A percentile compares a stretch with the other conserved stretches of the same genome.
phyloP scores from a whole-genome alignment of 2,113 vertebrate genomes.

The Malurus melanocephalus region DNA sequence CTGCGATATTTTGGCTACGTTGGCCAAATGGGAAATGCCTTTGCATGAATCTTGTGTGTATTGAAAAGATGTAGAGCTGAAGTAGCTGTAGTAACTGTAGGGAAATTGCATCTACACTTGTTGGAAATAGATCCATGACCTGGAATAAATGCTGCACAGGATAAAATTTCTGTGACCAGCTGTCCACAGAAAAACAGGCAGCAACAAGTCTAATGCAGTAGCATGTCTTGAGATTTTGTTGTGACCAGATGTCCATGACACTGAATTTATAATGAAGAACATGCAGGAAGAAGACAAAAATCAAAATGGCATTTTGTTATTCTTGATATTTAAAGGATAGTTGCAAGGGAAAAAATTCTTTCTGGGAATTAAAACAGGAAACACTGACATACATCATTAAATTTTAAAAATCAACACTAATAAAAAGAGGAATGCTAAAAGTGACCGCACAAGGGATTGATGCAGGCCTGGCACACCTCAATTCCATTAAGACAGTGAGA shows the following conservation, averaged over 20 bases:
- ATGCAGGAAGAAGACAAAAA: neutral
- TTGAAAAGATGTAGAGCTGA: neutral
- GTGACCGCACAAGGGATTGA: neutral
- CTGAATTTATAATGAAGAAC: neutral
- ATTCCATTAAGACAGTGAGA: neutral
- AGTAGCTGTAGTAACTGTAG: neutral
- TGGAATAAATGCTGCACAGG: neutral
- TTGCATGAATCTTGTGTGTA: neutral
- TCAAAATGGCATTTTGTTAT: neutral
- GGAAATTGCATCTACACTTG: neutral
- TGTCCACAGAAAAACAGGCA: neutral
- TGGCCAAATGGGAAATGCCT: neutral
- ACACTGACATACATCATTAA: neutral
- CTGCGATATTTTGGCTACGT: neutral
- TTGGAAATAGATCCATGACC: neutral
- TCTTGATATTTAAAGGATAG: neutral
- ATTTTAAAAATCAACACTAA: neutral
- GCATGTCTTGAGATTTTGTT: neutral
- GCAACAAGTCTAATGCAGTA: neutral
- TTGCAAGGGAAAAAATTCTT: neutral
- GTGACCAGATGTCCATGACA: neutral
- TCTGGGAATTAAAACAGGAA: slow-evolving; percentile 5
- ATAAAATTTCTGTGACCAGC: neutral
- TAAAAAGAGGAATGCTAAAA: neutral
- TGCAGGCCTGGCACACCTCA: neutral